Base-by-base conservation (phyloP, 2,888 invertebrate genomes). In the Meliscaeva auricollis region DNA sequence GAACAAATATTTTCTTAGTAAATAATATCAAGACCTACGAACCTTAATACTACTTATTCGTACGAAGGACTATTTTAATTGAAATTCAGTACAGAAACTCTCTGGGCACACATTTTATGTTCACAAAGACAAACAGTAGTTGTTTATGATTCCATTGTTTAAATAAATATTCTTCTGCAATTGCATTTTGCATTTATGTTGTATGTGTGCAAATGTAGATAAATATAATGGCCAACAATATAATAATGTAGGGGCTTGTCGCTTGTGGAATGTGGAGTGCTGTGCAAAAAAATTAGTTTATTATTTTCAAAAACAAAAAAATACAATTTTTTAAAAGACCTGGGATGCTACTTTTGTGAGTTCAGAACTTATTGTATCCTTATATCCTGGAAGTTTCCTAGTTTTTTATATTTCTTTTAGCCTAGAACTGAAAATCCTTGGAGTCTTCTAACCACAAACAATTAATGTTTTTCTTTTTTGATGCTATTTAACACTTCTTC, bases 131-230 rank as follows among this genome's bases (percentile, higher is more conserved):
- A 78, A 73, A 83, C 58, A 26, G 26, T 26, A 73, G 54, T 83
- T 74, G 54, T 69, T 74, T 78, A 73, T 73, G 73, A 44, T 64
- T 68, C 62, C 62, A 64, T 60, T 68, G 73, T 41, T 22, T 35
- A 78, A 78, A 83, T 77, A 83, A 83, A 83, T 83, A 73, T 73
- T 69, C 7, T 46, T 64, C 38, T 62, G 73, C 68, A 64, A 73
- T 73, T 62, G 78, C 68, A 78, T 68, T 46, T 46, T 46, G 64
- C 22, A 64, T 64, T 64, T 15, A 2, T 30, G 8, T 7, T 46
- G n/a, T 15, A 5, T 17, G n/a, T 26, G 6, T 46, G 15, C 3
- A 15, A 2, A 2, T 50, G 22, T 11, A 50, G 50, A 50, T 50
- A 22, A 22, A 50, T 50, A 13, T 22, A 50, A 44, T 44, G 15